Percentiles rank a stretch among this genome's conserved stretches.
phyloP scores from a whole-genome alignment of 2,888 invertebrate species.

The Amphipyra berbera region DNA sequence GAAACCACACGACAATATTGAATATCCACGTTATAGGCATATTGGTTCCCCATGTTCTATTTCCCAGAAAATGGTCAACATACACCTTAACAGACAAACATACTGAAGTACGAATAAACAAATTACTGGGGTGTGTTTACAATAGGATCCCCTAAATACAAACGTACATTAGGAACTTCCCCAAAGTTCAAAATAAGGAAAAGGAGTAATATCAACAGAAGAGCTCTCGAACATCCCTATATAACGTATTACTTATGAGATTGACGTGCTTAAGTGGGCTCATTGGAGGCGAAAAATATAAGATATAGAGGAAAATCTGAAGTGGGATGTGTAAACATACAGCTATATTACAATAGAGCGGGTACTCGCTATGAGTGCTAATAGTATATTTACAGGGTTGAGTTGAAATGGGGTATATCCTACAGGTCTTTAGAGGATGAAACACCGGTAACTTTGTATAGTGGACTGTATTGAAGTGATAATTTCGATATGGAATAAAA shows the following conservation, averaged over 20 bases:
- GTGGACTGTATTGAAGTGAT: too few relatives aligned
- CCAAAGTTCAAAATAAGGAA: constrained; percentile 40
- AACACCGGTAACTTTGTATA: too few relatives aligned
- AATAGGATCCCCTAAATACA: constrained; percentile 24
- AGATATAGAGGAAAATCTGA: constrained; percentile 33
- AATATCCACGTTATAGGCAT: neutral
- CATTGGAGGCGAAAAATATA: constrained; percentile 43
- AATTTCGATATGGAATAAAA: too few relatives aligned
- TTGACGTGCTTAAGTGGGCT: constrained; percentile 38
- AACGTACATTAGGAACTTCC: constrained; percentile 28
- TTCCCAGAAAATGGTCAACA: constrained; percentile 6
- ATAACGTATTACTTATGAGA: constrained; percentile 51
- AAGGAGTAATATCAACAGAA: constrained; percentile 44
- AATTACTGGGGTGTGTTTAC: constrained; percentile 18
- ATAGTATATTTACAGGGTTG: too few relatives aligned
- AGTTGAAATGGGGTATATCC: too few relatives aligned
- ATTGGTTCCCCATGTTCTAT: neutral
- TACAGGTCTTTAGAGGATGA: too few relatives aligned
- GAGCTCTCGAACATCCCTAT: constrained; percentile 25
- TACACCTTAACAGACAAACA: constrained; percentile 4
- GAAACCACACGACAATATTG: neutral
- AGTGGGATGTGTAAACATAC: constrained; percentile 36
- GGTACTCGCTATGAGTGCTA: neutral
- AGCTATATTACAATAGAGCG: constrained; percentile 1
- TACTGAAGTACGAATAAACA: constrained; percentile 17